phyloP scores from a whole-genome alignment of 2,797 vertebrate genomes.

The Poecilia gillii region DNA sequence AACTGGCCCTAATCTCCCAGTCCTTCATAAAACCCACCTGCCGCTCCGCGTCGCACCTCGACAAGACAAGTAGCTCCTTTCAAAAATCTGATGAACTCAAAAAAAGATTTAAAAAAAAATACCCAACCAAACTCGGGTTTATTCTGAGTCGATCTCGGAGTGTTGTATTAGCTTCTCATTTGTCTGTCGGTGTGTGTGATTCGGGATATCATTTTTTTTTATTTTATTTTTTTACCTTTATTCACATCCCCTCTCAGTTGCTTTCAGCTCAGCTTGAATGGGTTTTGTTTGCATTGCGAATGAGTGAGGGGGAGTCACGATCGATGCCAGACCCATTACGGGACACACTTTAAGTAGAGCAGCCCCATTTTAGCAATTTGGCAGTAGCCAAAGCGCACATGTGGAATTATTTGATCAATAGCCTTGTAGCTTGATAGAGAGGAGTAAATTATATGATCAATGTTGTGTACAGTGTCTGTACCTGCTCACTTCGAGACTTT shows the following conservation, averaged over 20 bases:
- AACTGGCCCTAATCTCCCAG: slow-evolving; percentile 77
- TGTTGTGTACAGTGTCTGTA: slow-evolving; percentile 65
- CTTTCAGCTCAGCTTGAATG: slow-evolving; percentile 52
- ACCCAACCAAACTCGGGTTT: slow-evolving; percentile 36
- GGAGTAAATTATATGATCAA: slow-evolving; percentile 88
- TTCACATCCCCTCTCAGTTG: slow-evolving; percentile 35
- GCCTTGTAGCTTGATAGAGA: slow-evolving; percentile 80
- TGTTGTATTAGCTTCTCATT: slow-evolving; percentile 20
- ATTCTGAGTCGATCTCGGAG: slow-evolving; percentile 11
- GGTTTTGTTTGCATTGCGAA: slow-evolving; percentile 72
- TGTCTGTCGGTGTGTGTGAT: slow-evolving; percentile 18
- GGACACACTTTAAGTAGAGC: slow-evolving; percentile 77
- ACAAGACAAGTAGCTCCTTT: slow-evolving; percentile 67
- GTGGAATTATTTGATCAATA: slow-evolving; percentile 87
- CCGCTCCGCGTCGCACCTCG: slow-evolving; percentile 23
- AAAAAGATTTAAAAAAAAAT: slow-evolving; percentile 24
- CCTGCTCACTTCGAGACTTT: slow-evolving; percentile 50
- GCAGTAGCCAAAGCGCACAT: slow-evolving; percentile 71
- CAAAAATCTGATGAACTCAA: slow-evolving; percentile 64
- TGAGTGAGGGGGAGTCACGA: slow-evolving; percentile 62
- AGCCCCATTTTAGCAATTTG: slow-evolving; percentile 83
- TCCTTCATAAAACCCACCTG: slow-evolving; percentile 70
- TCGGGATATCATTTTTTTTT: slow-evolving; percentile 14
- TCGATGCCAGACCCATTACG: slow-evolving; percentile 82
- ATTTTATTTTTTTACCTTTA: not conserved